phyloP scores from a whole-genome alignment of 2,888 invertebrate species.

The Lapara coniferarum region DNA sequence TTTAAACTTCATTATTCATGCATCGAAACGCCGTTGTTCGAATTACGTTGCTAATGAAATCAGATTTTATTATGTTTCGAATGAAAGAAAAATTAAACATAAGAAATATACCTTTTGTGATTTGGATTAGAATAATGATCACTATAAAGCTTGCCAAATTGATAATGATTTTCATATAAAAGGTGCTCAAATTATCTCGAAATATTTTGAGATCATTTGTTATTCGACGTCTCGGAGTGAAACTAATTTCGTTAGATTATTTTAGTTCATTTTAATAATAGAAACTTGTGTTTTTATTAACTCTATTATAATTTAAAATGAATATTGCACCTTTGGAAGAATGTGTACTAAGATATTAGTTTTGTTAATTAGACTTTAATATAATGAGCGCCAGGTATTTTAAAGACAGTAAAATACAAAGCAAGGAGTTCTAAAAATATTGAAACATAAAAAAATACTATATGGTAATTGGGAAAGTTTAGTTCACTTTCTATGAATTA shows the following conservation, averaged over 20 bases:
- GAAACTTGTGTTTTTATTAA: constrained; percentile 20
- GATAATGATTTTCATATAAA: constrained; percentile 76
- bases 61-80: constrained; percentile 35
- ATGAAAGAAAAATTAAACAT: constrained; percentile 36
- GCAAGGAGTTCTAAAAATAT: neutral
- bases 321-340: constrained; percentile 3
- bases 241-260: constrained; percentile 62
- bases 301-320: constrained; percentile 12
- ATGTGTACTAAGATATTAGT: neutral
- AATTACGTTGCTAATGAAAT: constrained; percentile 30
- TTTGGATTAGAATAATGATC: constrained; percentile 49
- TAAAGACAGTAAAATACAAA: neutral
- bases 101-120: constrained; percentile 31
- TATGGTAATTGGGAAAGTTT: too few species aligned
- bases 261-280: constrained; percentile 30
- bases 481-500: too few species aligned
- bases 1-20: constrained; percentile 9
- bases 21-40: constrained; percentile 11
- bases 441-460: neutral
- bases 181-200: constrained; percentile 56
- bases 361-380: neutral
- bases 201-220: constrained; percentile 75
- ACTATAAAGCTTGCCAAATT: constrained; percentile 78
- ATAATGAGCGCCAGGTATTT: neutral
- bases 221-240: constrained; percentile 67